Conservation (phyloP, 2,797 vertebrate species). For the Nannoperca australis region DNA sequence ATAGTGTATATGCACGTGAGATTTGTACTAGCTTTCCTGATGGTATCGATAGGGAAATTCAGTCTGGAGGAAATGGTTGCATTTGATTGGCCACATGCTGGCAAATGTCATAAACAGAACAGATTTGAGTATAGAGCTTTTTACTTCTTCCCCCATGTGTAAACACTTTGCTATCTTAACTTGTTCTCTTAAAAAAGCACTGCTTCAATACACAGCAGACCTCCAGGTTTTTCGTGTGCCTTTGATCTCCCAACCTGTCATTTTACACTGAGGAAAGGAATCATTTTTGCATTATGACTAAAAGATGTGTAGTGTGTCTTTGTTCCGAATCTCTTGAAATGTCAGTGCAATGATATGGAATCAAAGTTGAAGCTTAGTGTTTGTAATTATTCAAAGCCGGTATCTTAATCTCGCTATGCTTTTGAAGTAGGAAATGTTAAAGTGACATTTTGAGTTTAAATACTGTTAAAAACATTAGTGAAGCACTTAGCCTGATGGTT, state of each 20-base stretch:
- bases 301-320: constrained; percentile 76
- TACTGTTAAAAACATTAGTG: constrained; percentile 80
- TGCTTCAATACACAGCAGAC: constrained; percentile 59
- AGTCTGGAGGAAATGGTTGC: constrained; percentile 34
- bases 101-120: constrained; percentile 45
- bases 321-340: constrained; percentile 80
- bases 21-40: constrained; percentile 36
- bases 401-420: constrained; percentile 76
- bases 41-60: constrained; percentile 40
- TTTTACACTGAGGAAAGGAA: constrained; percentile 66
- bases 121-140: constrained; percentile 45
- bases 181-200: constrained; percentile 56
- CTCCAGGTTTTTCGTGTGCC: constrained; percentile 63
- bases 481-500: constrained; percentile 79
- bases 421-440: constrained; percentile 81
- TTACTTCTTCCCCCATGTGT: constrained; percentile 33
- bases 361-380: constrained; percentile 79
- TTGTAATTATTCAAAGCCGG: constrained; percentile 82
- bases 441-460: constrained; percentile 85
- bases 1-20: not conserved
- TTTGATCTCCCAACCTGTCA: constrained; percentile 76
- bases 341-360: constrained; percentile 80
- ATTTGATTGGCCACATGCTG: constrained; percentile 55
- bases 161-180: constrained; percentile 64
- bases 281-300: constrained; percentile 67